Base-by-base conservation (phyloP, 92 coral and sea anemone species). In the Umimayanthus kanabou region DNA sequence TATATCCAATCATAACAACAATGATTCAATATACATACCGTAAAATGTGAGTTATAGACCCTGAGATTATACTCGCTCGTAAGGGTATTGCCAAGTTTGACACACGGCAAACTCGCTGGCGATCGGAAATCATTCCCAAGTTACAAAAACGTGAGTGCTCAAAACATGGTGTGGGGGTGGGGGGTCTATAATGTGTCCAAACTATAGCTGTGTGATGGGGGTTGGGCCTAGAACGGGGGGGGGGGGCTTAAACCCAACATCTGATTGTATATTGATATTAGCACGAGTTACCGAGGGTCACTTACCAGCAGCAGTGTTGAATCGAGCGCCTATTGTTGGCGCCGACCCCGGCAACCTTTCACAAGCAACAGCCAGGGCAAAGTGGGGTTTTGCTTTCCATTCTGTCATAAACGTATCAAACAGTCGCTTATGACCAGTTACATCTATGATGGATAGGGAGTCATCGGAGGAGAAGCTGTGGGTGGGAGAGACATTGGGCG, bases 311-410 rank as follows among this genome's bases (percentile, higher is more conserved):
- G 53, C 93, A 40, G 93, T 90, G 82, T 92, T 91, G 89, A 95
- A 97, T 30, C 95, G 94, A 3, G 91, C 95, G 58, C 99, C 99
- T 76, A 95, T 97, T 85, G 73, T 95, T 10, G 98, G 95, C 28
- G 85, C 87, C 37, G 80, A 76, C 69, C 87, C 89, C 64, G 90
- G 86, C n/a, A 83, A 74, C 53, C 93, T 93, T 89, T 97, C 99
- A 33, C 93, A 87, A 80, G 95, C 98, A 89, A 97, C 92, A 29
- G 99, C 96, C 5, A 97, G 49, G 42, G 97, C 88, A 81, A 85
- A 94, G 9, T 81, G 89, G 20, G 92, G 88, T 43, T 94, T 90
- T 20, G 87, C 88, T 70, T 88, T 92, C 95, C 99, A 97, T 72
- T 93, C 98, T 82, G 91, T 88, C 45, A 97, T 81, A 45, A 97